Base-by-base conservation (phyloP, 2,888 invertebrate genomes). In the Unio pictorum region DNA sequence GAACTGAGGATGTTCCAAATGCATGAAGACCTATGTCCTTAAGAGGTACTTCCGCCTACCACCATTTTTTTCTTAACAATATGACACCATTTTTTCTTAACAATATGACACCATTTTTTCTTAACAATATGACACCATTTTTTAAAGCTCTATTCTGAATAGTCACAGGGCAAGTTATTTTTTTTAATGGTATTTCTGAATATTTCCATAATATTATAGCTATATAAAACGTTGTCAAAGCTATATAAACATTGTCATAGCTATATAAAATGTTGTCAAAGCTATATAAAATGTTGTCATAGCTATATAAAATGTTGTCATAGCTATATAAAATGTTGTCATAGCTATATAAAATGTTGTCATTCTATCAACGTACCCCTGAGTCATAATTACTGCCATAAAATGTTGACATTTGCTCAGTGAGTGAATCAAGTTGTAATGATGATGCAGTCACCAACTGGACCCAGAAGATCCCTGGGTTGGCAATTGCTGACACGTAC, bases 401-500 rank as follows among this genome's bases (percentile, higher is more conserved):
- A 88, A 94, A 96, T 6, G 93, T 93, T 0, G 95, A 95, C 96
- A 97, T 96, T 71, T 94, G 92, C 8, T 93, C 92, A 7, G 95
- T 94, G 55, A 97, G 91, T 64, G 94, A 93, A 88, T 97, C 95
- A 23, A 97, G 91, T 86, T 95, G 93, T 11, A 93, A 92, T 1
- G 95, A 94, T 81, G 93, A 93, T 0, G 94, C 93, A 0, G 95
- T 94, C 30, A 91, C 83, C 15, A 90, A 92, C 91, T 97, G 97
- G 17, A 97, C 93, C 95, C 96, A 97, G 91, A 97, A 97, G 75
- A 92, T 91, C 23, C 91, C 92, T 0, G 96, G 96, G 54, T 93
- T 94, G 20, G 94, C 94, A 75, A 95, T 93, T 0, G 96, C 95
- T 0, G 96, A 95, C 5, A 97, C 95, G 90, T 94, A 96, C 23